These are phyloP conservation scores for Panulirus ornatus DNA, from an alignment of 1,140 invertebrate species.

Conservation along the genomic window DNA sequence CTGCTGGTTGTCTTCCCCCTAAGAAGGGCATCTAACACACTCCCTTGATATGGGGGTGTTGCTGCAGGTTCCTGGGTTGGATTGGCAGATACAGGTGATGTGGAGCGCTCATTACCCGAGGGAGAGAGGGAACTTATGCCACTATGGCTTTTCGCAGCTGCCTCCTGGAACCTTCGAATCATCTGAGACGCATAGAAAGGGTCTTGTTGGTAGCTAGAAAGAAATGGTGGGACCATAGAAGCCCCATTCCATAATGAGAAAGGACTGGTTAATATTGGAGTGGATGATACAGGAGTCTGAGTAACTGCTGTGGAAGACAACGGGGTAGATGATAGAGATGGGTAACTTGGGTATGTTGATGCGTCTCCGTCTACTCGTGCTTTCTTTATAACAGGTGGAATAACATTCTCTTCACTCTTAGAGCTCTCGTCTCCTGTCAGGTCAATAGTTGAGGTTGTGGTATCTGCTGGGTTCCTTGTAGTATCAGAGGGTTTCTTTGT, in stretches of 20 bases:
- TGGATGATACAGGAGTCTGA: constrained; percentile 72
- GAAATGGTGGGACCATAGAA: constrained; percentile 83
- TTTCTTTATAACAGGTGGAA: constrained; percentile 82
- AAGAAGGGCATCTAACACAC: constrained; percentile 71
- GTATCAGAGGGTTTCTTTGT: constrained; percentile 18
- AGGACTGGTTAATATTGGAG: constrained; percentile 72
- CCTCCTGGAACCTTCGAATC: constrained; percentile 88
- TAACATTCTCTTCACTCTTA: constrained; percentile 23
- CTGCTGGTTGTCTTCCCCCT: constrained; percentile 53
- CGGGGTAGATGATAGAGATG: constrained; percentile 55
- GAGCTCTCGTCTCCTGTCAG: constrained; percentile 61
- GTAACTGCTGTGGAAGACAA: constrained; percentile 68
- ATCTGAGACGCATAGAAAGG: constrained; percentile 89
- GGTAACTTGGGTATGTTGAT: constrained; percentile 68
- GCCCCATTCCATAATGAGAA: constrained; percentile 77
- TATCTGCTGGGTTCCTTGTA: constrained; percentile 17
- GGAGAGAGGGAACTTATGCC: constrained; percentile 71
- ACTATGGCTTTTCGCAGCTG: constrained; percentile 78
- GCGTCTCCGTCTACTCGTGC: constrained; percentile 83
- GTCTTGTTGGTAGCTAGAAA: constrained; percentile 80
- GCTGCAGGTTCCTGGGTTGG: constrained; percentile 29
- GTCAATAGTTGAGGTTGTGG: constrained; percentile 67
- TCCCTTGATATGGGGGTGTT: constrained; percentile 59
- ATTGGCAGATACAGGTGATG: constrained; percentile 21
- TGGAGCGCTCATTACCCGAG: constrained; percentile 73